Evolutionary conservation across 2,113 vertebrate species (phyloP).

Genomic region (Hystrix cristata): DNA sequence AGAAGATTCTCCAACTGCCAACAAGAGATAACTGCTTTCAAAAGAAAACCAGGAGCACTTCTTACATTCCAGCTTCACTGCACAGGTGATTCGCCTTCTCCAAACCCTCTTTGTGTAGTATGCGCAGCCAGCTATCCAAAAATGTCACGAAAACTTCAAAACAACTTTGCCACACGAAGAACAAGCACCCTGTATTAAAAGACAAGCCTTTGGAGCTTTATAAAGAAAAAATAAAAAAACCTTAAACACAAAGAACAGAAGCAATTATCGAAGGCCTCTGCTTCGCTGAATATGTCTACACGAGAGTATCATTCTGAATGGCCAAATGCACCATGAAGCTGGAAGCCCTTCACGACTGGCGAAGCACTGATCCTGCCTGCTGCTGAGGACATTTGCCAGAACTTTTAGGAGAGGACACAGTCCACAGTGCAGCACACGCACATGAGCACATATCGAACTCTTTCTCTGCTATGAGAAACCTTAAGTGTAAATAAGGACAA

Average conservation of each 20-base stretch:
- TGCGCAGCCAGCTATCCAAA: neutral
- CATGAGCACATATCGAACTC: no score
- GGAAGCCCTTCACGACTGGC: neutral
- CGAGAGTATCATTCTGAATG: neutral
- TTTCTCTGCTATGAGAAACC: no score
- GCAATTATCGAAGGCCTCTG: neutral
- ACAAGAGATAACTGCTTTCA: neutral
- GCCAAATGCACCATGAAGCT: neutral
- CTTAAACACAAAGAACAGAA: neutral
- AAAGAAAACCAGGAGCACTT: neutral
- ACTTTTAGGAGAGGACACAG: neutral
- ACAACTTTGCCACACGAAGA: neutral
- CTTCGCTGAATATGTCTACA: no score
- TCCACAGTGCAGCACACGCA: neutral
- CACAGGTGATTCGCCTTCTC: neutral
- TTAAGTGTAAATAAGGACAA: no score
- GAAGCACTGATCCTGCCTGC: neutral
- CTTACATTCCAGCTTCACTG: neutral
- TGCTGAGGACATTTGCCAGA: neutral
- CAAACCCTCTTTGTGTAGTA: neutral
- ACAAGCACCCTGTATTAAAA: neutral
- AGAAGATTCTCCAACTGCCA: neutral
- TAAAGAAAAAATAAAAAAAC: neutral
- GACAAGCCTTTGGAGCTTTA: neutral
- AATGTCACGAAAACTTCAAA: neutral